Conservation (phyloP, 2,797 vertebrate genomes). For the Epinephelus awoara region DNA sequence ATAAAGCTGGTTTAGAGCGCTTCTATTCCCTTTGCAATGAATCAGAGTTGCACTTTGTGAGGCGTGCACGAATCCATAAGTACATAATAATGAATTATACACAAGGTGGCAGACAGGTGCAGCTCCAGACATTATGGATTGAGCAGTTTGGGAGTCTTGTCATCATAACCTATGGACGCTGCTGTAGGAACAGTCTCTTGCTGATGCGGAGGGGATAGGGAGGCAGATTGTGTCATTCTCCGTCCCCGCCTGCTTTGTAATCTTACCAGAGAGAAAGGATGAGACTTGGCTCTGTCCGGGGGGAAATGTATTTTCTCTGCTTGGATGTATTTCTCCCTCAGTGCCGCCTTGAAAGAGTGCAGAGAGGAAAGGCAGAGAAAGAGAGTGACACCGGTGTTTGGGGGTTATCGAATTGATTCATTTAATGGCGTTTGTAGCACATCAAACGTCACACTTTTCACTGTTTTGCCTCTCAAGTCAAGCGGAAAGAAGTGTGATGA, state of each 20-base stretch:
- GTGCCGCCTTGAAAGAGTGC: conserved; percentile 41
- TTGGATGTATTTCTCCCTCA: conserved; percentile 66
- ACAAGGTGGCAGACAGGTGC: conserved; percentile 58
- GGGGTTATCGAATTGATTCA: conserved; percentile 61
- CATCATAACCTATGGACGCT: conserved; percentile 57
- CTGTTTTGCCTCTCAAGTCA: conserved; percentile 48
- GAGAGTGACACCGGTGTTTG: conserved; percentile 5
- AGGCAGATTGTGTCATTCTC: conserved; percentile 53
- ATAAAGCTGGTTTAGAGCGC: conserved; percentile 59
- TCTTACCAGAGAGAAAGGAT: conserved; percentile 62
- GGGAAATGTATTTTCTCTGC: conserved; percentile 68
- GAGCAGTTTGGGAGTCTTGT: conserved; percentile 61
- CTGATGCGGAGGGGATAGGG: conserved; percentile 37
- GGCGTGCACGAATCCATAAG: conserved; percentile 59
- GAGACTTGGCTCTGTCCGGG: conserved; percentile 54
- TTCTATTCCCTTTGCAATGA: conserved; percentile 63
- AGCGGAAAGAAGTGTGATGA: conserved; percentile 39
- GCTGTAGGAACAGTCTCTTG: conserved; percentile 30
- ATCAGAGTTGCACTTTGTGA: conserved; percentile 63
- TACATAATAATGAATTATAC: conserved; percentile 75
- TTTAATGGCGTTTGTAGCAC: conserved; percentile 66
- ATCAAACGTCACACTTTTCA: conserved; percentile 48
- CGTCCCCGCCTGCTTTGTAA: conserved; percentile 53
- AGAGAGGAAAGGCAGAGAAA: conserved; percentile 12
- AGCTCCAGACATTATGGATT: conserved; percentile 53